Conservation (phyloP, 1,140 invertebrate genomes). For the Oppia nitens region DNA sequence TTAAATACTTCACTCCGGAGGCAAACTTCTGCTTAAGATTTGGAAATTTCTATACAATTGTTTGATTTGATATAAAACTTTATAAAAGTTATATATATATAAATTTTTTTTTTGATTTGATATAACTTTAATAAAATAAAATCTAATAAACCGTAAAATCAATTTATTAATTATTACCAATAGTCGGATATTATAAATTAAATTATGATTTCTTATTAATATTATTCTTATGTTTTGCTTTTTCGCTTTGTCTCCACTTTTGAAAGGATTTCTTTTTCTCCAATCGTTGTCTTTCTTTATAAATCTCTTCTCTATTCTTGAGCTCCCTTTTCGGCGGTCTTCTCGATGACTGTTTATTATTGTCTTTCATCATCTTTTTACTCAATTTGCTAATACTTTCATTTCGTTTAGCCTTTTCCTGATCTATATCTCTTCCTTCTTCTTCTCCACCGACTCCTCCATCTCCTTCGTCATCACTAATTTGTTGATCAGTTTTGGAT, state of each 20-base stretch:
- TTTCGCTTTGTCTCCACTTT: slow-evolving; percentile 16
- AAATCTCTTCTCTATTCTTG: slow-evolving; percentile 47
- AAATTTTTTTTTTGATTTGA: no score
- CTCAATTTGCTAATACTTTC: slow-evolving; percentile 6
- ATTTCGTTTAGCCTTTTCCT: slow-evolving; percentile 23
- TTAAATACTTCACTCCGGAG: background rate
- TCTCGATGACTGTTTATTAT: slow-evolving; percentile 17
- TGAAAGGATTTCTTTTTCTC: slow-evolving; percentile 34
- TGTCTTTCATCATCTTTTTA: slow-evolving; percentile 22
- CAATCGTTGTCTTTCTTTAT: slow-evolving; percentile 42
- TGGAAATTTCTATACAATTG: no score
- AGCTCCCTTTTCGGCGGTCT: slow-evolving; percentile 36
- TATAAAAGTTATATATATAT: no score
- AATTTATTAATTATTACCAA: no score
- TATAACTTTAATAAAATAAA: no score
- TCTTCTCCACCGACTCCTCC: slow-evolving; percentile 29
- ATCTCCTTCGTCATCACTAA: slow-evolving; percentile 39
- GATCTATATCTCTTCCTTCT: slow-evolving; percentile 13
- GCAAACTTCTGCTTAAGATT: background rate
- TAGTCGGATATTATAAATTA: no score
- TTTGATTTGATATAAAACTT: no score
- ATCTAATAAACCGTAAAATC: no score
- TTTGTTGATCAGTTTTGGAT: slow-evolving; percentile 44
- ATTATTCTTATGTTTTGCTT: background rate
- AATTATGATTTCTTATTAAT: no score